Evolutionary conservation across 2,888 invertebrate species (phyloP).

Genomic region (Temnothorax unifasciatus): DNA sequence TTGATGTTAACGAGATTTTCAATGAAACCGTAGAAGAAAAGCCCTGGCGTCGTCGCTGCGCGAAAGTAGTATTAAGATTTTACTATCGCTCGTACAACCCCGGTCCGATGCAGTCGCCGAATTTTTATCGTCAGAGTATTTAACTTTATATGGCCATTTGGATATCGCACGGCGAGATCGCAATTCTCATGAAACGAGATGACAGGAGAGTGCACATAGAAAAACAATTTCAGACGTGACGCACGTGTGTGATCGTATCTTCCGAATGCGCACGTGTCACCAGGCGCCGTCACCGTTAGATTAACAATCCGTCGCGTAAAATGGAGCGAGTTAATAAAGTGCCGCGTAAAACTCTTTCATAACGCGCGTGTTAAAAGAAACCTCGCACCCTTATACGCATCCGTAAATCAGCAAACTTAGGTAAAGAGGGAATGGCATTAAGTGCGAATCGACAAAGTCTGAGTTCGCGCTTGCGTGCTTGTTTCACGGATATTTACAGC

Average conservation of each 20-base stretch:
- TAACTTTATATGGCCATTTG: slow-evolving; percentile 30
- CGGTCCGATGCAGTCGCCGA: neutral
- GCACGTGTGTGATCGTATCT: slow-evolving; percentile 24
- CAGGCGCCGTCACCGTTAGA: slow-evolving; percentile 20
- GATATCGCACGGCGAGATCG: neutral
- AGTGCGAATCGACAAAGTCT: slow-evolving; percentile 39
- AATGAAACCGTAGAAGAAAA: slow-evolving; percentile 7
- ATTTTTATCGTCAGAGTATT: slow-evolving; percentile 37
- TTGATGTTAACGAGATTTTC: slow-evolving; percentile 35
- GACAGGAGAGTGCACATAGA: neutral
- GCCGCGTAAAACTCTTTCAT: slow-evolving; percentile 45
- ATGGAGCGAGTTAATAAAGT: slow-evolving; percentile 57
- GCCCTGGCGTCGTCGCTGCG: neutral
- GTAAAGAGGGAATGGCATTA: slow-evolving; percentile 40
- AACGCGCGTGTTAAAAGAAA: slow-evolving; percentile 3
- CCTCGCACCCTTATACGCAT: neutral
- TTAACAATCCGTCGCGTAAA: slow-evolving; percentile 53
- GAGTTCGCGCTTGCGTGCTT: slow-evolving; percentile 21
- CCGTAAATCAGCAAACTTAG: slow-evolving; percentile 48
- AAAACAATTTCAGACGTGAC: slow-evolving; percentile 29
- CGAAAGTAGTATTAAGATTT: slow-evolving; percentile 24
- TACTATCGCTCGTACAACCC: slow-evolving; percentile 12
- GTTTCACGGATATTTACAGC: slow-evolving; percentile 57
- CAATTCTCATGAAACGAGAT: slow-evolving; percentile 23
- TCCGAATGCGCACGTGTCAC: slow-evolving; percentile 19